Evolutionary conservation across 1,140 invertebrate species (phyloP).

Genomic region (Popillia japonica): DNA sequence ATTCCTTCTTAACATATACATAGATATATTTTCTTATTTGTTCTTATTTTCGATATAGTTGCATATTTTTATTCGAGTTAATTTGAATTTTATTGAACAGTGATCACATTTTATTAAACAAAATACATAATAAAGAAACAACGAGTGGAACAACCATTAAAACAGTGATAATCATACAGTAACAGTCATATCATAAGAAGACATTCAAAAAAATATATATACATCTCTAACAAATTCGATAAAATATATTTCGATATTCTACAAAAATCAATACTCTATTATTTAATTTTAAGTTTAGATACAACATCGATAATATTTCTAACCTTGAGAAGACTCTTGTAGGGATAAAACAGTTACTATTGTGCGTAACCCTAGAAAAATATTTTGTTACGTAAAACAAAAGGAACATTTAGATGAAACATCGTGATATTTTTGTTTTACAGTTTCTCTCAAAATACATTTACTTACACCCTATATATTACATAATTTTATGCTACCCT

Average conservation of each 20-base stretch:
- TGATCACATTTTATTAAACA: constrained; percentile 26
- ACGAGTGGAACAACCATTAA: background rate
- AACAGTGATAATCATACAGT: no score
- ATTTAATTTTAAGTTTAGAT: background rate
- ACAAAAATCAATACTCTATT: background rate
- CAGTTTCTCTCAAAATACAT: constrained; percentile 16
- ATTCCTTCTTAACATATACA: constrained; percentile 8
- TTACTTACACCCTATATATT: constrained; percentile 16
- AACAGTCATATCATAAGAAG: constrained; percentile 8
- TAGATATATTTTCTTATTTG: background rate
- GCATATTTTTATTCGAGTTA: background rate
- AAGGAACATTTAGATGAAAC: constrained; percentile 23
- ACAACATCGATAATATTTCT: constrained; percentile 22
- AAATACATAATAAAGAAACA: background rate
- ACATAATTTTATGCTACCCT: constrained; percentile 12
- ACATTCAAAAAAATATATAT: background rate
- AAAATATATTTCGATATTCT: background rate
- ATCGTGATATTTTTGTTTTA: constrained; percentile 4
- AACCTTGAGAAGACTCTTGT: constrained; percentile 27
- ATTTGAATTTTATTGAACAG: constrained; percentile 6
- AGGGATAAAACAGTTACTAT: constrained; percentile 31
- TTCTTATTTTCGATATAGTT: background rate
- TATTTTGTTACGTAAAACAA: background rate
- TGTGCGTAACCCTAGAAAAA: constrained; percentile 36
- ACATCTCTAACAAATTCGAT: background rate